Base-by-base conservation (phyloP, 2,797 vertebrate genomes). In the Chloroceryle inda region DNA sequence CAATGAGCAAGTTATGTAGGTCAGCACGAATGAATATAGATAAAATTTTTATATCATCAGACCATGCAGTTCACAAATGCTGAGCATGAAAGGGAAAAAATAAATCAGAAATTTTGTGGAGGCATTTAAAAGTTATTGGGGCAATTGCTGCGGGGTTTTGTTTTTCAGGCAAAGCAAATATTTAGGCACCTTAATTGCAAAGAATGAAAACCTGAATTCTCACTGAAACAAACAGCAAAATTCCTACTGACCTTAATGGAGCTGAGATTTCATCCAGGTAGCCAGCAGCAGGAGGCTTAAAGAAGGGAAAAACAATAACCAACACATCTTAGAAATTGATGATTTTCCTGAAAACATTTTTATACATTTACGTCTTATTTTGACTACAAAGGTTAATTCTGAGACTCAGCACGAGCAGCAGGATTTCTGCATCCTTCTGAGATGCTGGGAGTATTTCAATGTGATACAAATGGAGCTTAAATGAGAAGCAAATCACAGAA, bases 41-140 rank as follows among this genome's bases (percentile, higher is more conserved):
- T 72, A 90, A 94, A 77, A 56, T 75, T 89, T 94, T 94, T 94
- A 29, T 82, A 45, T 50, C 53, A 66, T 10, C n/a, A 88, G 27
- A 56, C 27, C 2, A 45, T 45, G 40, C 40, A 24, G 71, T 94
- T 91, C 1, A 3, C 20, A 85, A 87, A 74, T 68, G 49, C 15
- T 85, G n/a, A 85, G 23, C 27, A 80, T 61, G 49, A 84, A 81
- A 82, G 23, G 5, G 26, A 14, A 3, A 29, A 52, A 63, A 52
- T 61, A 67, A 61, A 38, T n/a, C 33, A 56, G 37, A 37, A 64
- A 8, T 79, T 56, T 71, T 61, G 9, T 78, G 14, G 8, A 38
- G 37, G 11, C 7, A 29, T 89, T 88, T 59, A 63, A 92, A 92
- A 90, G 72, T 66, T 79, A 79, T 31, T 40, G 5, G 6, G 16